phyloP scores from a whole-genome alignment of 2,113 vertebrate species.

The Puma concolor region DNA sequence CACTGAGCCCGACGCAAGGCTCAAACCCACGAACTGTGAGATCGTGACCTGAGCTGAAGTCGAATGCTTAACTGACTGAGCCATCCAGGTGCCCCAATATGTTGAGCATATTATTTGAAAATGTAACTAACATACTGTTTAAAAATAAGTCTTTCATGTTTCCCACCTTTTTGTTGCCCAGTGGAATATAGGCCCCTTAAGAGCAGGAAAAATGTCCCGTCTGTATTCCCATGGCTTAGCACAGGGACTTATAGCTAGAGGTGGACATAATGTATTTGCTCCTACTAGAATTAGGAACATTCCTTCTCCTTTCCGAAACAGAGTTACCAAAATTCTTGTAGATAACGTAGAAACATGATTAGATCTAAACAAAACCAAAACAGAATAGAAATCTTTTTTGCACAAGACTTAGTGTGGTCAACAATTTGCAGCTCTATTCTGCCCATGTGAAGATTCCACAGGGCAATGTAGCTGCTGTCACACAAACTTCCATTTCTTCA shows the following conservation, averaged over 20 bases:
- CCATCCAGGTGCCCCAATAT: not conserved
- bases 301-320: not conserved
- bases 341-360: not conserved
- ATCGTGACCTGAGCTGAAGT: too few relatives aligned
- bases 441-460: not conserved
- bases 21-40: too few relatives aligned
- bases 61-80: too few relatives aligned
- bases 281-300: not conserved
- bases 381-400: conserved; percentile 1
- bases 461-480: not conserved
- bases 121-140: not conserved
- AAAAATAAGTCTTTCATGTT: not conserved
- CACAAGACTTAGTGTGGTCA: not conserved
- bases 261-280: not conserved
- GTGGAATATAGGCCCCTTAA: not conserved
- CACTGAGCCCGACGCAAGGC: too few relatives aligned
- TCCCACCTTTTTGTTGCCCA: not conserved
- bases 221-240: not conserved
- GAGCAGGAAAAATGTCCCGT: not conserved
- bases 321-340: not conserved
- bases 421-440: not conserved
- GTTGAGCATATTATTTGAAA: conserved; percentile 44
- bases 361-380: not conserved
- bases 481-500: not conserved
- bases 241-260: not conserved